Evolutionary conservation across 2,113 vertebrate species (phyloP), one percentile per base, ranked within the genome.

Genomic region (Neogobius melanostomus): DNA sequence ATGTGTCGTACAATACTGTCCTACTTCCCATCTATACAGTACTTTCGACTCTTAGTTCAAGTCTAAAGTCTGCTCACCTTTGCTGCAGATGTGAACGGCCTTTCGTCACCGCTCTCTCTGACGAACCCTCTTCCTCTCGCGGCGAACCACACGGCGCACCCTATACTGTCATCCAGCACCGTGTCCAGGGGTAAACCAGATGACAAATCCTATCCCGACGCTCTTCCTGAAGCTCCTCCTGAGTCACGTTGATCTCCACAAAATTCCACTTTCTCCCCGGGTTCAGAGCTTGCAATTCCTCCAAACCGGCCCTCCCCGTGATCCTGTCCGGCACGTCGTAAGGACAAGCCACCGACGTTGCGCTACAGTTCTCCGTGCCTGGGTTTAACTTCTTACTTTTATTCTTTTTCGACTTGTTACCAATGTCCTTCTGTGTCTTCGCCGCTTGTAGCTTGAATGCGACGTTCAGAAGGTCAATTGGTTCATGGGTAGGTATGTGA

Each of bases 91-190:
- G 64, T 91, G 79, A 96, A 96, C 0, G 70, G 74, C 49, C 71
- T 92, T 71, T 59, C 60, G 56, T 87, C 84, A 46, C 75, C 64
- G 21, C 83, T 86, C 6, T 88, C 90, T 6, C 4, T 64, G n/a
- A 95, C 7, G 45, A 90, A 64, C 8, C 97, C 97, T 0, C 17
- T 61, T 63, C 97, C 97, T 86, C 95, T 92, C 2, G 98, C 93
- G 28, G 97, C 98, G 82, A 99, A 99, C 98, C 98, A 99, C 78
- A 98, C 89, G 0, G 98, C 97, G 74, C 96, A 99, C 12, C 98
- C 97, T 47, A 99, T 96, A 80, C 96, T 98, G 80, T 99, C 98
- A 66, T 99, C 97, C 15, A 99, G 89, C 71, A 99, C 98, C 0
- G 97, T 96, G 21, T 95, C 90, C 86, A 95, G 81, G 0, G 98